A percentile compares a stretch with the other conserved stretches of the same genome.
phyloP scores from a whole-genome alignment of 2,797 vertebrate genomes.

The Notolepis coatsorum region DNA sequence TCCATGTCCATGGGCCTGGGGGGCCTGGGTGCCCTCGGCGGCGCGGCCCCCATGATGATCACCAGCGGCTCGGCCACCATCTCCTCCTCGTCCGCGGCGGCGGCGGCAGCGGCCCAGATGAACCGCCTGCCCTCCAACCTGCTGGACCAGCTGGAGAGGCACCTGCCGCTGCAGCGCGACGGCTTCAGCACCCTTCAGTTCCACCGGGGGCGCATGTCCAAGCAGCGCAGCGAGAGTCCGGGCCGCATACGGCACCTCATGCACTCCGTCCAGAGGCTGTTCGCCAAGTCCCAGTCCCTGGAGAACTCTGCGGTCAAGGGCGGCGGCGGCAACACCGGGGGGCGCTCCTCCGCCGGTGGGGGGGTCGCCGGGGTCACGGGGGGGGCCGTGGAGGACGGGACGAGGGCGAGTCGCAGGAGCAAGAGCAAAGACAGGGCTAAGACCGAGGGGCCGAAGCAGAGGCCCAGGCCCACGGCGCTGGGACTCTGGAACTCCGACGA shows the following conservation, averaged over 20 bases:
- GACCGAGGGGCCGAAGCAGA: slow-evolving; percentile 90
- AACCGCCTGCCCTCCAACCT: slow-evolving; percentile 95
- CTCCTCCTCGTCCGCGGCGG: too few species aligned
- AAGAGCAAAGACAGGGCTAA: slow-evolving; percentile 98
- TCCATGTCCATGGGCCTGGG: slow-evolving; percentile 84
- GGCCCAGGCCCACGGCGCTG: slow-evolving; percentile 89
- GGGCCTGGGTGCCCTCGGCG: slow-evolving; percentile 76
- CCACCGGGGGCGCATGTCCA: slow-evolving; percentile 83
- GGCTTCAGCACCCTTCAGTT: slow-evolving; percentile 99
- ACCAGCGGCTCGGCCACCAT: slow-evolving; percentile 84
- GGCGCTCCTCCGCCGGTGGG: slow-evolving; percentile 66
- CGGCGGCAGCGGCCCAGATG: slow-evolving; percentile 93
- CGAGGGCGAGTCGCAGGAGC: slow-evolving; percentile 88
- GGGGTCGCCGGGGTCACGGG: slow-evolving; percentile 57
- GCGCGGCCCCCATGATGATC: slow-evolving; percentile 83
- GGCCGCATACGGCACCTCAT: slow-evolving; percentile 97
- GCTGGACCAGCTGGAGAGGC: slow-evolving; percentile 97
- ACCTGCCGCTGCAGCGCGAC: slow-evolving; percentile 94
- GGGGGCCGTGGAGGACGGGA: slow-evolving; percentile 77
- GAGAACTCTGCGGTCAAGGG: slow-evolving; percentile 89
- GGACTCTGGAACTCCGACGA: slow-evolving; percentile 98
- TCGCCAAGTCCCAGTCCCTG: slow-evolving; percentile 95
- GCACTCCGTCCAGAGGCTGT: slow-evolving; percentile 97
- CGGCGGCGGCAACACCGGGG: slow-evolving; percentile 85
- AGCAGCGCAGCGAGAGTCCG: slow-evolving; percentile 96